These are phyloP conservation scores for Phania funesta DNA, from an alignment of 2,888 invertebrate genomes.

Conservation along the genomic window DNA sequence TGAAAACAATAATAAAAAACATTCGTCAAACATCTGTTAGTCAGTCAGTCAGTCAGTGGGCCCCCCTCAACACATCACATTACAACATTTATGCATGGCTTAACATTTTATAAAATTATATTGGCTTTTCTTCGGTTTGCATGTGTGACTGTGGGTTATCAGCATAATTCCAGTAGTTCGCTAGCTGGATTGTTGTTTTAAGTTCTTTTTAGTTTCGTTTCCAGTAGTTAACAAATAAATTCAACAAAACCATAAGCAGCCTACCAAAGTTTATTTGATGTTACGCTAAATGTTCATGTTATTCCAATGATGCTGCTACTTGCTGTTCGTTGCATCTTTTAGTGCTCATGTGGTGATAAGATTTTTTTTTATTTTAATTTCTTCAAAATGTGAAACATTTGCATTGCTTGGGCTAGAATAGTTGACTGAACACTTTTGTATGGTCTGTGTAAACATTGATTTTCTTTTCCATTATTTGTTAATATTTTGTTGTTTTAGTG, in stretches of 20 bases:
- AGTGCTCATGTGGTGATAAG: background rate
- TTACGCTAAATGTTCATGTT: conserved; percentile 16
- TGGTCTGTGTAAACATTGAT: conserved; percentile 49
- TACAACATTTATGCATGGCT: background rate
- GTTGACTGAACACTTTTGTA: background rate
- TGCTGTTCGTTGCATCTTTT: background rate
- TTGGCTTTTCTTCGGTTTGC: background rate
- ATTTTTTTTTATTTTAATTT: background rate
- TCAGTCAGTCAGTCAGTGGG: background rate
- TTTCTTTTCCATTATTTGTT: conserved; percentile 20
- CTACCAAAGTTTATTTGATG: conserved; percentile 32
- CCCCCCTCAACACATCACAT: background rate
- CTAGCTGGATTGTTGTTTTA: conserved; percentile 2
- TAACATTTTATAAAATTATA: conserved; percentile 1
- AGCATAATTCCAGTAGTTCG: conserved; percentile 48
- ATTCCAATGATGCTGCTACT: background rate
- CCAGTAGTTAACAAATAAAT: conserved; percentile 43
- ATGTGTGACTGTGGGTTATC: background rate
- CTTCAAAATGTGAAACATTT: conserved; percentile 5
- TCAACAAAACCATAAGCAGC: conserved; percentile 16
- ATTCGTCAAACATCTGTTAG: conserved; percentile 31
- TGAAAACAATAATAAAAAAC: background rate
- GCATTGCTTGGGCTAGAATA: background rate
- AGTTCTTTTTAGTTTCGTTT: conserved; percentile 19
- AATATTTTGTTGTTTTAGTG: conserved; percentile 30